A percentile compares a stretch with the other conserved stretches of the same genome.
Conservation (phyloP, 2,888 invertebrate genomes). For the Hirtodrosophila cameraria region DNA sequence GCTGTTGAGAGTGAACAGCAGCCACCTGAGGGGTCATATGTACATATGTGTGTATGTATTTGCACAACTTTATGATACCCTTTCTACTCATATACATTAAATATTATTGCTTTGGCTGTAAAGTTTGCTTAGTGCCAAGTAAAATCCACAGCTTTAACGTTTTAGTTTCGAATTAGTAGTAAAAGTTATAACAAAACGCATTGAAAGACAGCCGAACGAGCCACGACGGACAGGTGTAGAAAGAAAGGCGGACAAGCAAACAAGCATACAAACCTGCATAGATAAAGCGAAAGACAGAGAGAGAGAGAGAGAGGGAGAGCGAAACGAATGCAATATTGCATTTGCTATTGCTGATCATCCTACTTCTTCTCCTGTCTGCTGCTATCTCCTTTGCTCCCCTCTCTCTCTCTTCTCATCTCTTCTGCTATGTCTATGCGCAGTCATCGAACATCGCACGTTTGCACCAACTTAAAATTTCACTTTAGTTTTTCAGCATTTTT, state of each 20-base stretch:
- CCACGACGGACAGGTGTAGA: constrained; percentile 32
- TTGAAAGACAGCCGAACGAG: constrained; percentile 23
- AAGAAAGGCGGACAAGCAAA: constrained; percentile 21
- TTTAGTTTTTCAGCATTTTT: constrained; percentile 70
- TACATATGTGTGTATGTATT: too few species aligned
- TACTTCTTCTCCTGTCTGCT: constrained; percentile 4
- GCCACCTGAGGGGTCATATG: too few species aligned
- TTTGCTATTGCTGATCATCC: constrained; percentile 34
- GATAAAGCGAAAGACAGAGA: constrained; percentile 2
- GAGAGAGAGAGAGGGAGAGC: constrained; percentile 1
- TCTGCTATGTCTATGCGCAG: constrained; percentile 17
- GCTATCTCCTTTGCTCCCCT: neutral
- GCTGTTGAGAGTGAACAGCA: too few species aligned
- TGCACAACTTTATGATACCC: too few species aligned
- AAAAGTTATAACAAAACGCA: constrained; percentile 69
- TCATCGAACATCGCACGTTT: constrained; percentile 54
- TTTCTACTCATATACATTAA: neutral
- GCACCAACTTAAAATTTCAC: constrained; percentile 65
- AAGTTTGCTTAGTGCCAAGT: constrained; percentile 33
- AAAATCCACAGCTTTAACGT: constrained; percentile 39
- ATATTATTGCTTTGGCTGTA: constrained; percentile 25
- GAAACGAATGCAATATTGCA: constrained; percentile 27
- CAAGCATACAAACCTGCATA: constrained; percentile 1
- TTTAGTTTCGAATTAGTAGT: constrained; percentile 64
- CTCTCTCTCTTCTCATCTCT: neutral